phyloP scores from a whole-genome alignment of 2,888 invertebrate genomes.

The Ferrisia virgata region DNA sequence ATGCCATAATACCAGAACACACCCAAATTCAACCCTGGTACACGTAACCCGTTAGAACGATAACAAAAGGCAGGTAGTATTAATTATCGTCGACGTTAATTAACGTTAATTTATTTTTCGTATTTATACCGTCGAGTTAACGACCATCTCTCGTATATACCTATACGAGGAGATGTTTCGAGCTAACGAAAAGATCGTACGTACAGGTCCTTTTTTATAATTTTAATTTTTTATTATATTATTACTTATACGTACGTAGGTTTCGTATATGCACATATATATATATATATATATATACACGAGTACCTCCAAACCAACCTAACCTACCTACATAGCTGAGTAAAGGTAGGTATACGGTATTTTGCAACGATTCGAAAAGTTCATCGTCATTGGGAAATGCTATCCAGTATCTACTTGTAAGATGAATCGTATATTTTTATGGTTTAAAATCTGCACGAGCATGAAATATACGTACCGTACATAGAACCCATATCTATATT shows the following conservation, averaged over 20 bases:
- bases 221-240: not conserved
- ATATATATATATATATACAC: too few species aligned
- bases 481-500: too few species aligned
- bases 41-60: constrained; percentile 11
- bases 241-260: not conserved
- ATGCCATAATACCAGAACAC: not conserved
- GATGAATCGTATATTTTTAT: not conserved
- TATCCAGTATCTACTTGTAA: not conserved
- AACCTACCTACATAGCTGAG: too few species aligned
- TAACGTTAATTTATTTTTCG: constrained; percentile 32
- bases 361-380: not conserved
- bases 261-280: too few species aligned
- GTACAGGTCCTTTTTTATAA: not conserved
- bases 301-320: too few species aligned
- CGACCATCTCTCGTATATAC: not conserved
- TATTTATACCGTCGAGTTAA: constrained; percentile 1
- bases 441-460: not conserved
- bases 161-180: not conserved
- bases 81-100: constrained; percentile 27
- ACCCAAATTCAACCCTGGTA: not conserved
- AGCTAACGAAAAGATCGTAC: not conserved
- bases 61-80: constrained; percentile 31
- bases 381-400: too few species aligned
- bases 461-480: too few species aligned
- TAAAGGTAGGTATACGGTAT: not conserved